Evolutionary conservation across 2,888 invertebrate genomes (phyloP).

Genomic region (Diabrotica balteata): DNA sequence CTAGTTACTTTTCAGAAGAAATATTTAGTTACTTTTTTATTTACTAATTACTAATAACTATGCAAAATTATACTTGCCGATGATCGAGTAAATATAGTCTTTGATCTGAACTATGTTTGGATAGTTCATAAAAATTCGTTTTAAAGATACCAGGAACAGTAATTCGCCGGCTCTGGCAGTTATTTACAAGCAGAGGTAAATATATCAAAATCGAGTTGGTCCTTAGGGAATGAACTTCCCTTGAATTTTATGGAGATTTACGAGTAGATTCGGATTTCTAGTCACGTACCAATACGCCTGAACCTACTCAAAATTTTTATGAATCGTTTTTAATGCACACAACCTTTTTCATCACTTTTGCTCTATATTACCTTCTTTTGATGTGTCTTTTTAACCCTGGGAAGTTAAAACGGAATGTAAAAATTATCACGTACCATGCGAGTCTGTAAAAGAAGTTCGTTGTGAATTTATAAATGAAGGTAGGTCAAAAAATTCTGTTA

Average conservation of each 20-base stretch:
- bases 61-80: too few relatives aligned
- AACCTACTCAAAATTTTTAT: constrained; percentile 23
- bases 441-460: too few relatives aligned
- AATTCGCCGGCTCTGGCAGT: not conserved
- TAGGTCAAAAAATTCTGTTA: too few relatives aligned
- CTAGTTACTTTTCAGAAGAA: too few relatives aligned
- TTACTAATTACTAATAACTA: too few relatives aligned
- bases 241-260: constrained; percentile 23
- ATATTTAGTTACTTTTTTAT: too few relatives aligned
- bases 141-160: not conserved
- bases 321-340: constrained; percentile 20
- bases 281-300: constrained; percentile 24
- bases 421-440: not conserved
- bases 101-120: too few relatives aligned
- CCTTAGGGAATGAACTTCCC: constrained; percentile 19
- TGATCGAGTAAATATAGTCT: not conserved
- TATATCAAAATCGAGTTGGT: constrained; percentile 22
- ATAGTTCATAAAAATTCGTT: too few relatives aligned
- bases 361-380: not conserved
- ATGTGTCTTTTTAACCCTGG: not conserved
- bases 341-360: constrained; percentile 18
- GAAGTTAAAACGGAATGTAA: not conserved
- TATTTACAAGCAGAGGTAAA: constrained; percentile 18
- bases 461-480: too few relatives aligned
- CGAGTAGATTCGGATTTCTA: constrained; percentile 17